Conservation (phyloP, 2,113 vertebrate genomes). For the Herpailurus yagouaroundi region DNA sequence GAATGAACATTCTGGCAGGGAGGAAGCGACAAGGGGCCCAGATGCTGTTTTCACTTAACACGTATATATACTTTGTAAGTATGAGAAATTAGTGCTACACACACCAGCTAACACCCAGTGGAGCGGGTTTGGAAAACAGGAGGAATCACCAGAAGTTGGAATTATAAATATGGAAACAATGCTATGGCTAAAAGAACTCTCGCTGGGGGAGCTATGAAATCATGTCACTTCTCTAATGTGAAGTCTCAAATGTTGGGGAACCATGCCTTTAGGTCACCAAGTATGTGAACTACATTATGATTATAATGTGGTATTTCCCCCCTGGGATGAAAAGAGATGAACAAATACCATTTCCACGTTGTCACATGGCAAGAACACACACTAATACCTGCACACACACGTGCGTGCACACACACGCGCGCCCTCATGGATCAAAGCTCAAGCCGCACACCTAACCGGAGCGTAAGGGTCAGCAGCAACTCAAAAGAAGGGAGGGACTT, state of each 20-base stretch:
- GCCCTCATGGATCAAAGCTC: neutral
- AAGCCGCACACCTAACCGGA: neutral
- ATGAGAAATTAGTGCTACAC: neutral
- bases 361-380: neutral
- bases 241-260: neutral
- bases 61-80: neutral
- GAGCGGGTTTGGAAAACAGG: neutral
- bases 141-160: neutral
- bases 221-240: neutral
- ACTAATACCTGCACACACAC: no score
- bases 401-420: neutral
- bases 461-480: neutral
- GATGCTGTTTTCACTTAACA: neutral
- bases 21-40: neutral
- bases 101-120: neutral
- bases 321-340: neutral
- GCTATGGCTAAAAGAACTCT: neutral
- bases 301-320: neutral
- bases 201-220: constrained; percentile 7
- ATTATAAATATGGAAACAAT: neutral
- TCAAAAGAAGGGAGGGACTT: neutral
- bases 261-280: neutral
- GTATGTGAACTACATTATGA: neutral
- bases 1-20: neutral
- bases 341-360: neutral